A percentile compares a stretch with the other conserved stretches of the same genome.
These are phyloP conservation scores for Alouatta palliata DNA, from an alignment of 2,113 vertebrate species.

Conservation along the genomic window DNA sequence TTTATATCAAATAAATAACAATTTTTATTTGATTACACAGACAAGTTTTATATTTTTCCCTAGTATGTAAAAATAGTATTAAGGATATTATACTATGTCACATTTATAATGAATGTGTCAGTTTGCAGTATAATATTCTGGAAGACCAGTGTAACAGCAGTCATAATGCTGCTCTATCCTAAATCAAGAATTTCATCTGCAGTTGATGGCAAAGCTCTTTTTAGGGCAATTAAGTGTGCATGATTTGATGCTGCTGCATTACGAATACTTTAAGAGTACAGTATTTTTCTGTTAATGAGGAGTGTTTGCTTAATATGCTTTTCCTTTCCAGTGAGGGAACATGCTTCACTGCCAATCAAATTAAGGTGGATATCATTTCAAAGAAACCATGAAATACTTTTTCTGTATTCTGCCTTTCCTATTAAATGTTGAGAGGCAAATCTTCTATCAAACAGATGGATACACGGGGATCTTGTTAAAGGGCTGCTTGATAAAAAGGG, in stretches of 20 bases:
- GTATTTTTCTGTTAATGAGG: constrained; percentile 47
- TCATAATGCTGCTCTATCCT: constrained; percentile 8
- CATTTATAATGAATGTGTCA: neutral
- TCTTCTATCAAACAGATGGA: neutral
- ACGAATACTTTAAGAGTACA: neutral
- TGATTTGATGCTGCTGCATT: neutral
- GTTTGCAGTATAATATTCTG: neutral
- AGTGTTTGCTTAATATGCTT: constrained; percentile 26
- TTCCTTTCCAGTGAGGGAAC: neutral
- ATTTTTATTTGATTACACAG: constrained; percentile 22
- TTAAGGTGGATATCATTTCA: neutral
- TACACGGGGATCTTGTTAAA: neutral
- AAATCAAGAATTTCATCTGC: constrained; percentile 56
- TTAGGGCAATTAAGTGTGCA: constrained; percentile 49
- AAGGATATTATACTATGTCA: neutral
- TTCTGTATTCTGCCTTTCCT: constrained; percentile 49
- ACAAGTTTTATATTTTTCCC: neutral
- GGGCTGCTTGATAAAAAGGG: neutral
- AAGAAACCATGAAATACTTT: neutral
- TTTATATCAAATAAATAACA: constrained; percentile 29
- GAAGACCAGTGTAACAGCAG: neutral
- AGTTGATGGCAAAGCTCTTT: neutral
- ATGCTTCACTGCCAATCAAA: neutral
- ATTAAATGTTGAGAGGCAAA: neutral
- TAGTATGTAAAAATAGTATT: neutral